Evolutionary conservation across 2,888 invertebrate genomes (phyloP).

Genomic region (Eretmocerus hayati): DNA sequence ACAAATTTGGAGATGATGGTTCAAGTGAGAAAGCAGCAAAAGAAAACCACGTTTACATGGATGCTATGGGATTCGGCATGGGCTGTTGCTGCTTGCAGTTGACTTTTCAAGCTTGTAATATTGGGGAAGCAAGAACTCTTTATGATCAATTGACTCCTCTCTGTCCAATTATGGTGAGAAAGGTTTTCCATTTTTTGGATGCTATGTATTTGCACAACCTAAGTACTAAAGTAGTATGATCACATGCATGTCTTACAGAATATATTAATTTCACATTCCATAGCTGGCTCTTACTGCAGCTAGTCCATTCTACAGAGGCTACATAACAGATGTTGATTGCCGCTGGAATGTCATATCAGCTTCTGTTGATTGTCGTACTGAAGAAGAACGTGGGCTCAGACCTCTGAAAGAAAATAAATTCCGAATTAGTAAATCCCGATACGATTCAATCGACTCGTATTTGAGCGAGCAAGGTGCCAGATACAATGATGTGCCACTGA

Average conservation of each 20-base stretch:
- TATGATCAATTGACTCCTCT: constrained; percentile 96
- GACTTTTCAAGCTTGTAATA: constrained; percentile 95
- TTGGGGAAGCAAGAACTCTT: constrained; percentile 87
- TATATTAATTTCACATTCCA: constrained; percentile 32
- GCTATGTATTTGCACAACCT: no score
- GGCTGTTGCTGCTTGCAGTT: constrained; percentile 95
- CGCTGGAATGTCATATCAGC: constrained; percentile 96
- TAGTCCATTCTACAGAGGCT: constrained; percentile 89
- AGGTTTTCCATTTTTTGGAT: no score
- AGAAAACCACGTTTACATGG: constrained; percentile 93
- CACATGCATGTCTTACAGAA: constrained; percentile 23
- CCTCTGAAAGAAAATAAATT: constrained; percentile 70
- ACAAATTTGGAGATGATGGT: constrained; percentile 60
- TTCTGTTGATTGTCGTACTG: constrained; percentile 91
- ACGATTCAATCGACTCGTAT: constrained; percentile 97
- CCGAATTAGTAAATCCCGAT: constrained; percentile 87
- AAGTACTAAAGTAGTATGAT: no score
- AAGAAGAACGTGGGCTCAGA: constrained; percentile 79
- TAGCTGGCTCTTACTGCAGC: constrained; percentile 94
- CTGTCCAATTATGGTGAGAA: constrained; percentile 86
- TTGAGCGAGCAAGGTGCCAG: constrained; percentile 80
- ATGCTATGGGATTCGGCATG: constrained; percentile 99
- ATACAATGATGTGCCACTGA: constrained; percentile 90
- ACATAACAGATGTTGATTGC: constrained; percentile 91
- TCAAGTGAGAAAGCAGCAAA: constrained; percentile 57